phyloP scores from a whole-genome alignment of 2,797 vertebrate genomes.

The Zenarchopterus dispar region DNA sequence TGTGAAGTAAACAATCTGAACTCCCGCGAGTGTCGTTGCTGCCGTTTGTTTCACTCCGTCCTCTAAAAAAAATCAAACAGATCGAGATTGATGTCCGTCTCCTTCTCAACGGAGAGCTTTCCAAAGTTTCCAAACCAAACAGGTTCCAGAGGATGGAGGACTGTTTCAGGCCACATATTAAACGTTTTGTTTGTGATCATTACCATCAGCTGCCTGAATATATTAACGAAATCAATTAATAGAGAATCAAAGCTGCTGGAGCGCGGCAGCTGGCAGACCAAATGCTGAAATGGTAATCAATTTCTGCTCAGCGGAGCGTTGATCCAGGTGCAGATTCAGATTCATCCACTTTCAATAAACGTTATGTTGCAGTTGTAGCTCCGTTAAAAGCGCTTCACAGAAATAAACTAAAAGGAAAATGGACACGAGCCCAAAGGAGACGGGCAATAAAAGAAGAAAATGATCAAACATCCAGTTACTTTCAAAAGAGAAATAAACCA shows the following conservation, averaged over 20 bases:
- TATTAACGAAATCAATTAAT: slow-evolving; percentile 38
- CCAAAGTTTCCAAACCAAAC: slow-evolving; percentile 13
- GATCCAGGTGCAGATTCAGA: not conserved
- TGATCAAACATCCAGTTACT: not conserved
- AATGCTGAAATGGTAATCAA: slow-evolving; percentile 18
- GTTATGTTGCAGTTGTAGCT: not conserved
- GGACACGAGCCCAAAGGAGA: not conserved
- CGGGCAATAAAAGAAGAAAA: not conserved
- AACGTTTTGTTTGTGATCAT: slow-evolving; percentile 20
- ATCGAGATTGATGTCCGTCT: too few species aligned
- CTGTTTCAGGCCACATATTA: slow-evolving; percentile 12
- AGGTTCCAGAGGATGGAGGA: slow-evolving; percentile 4
- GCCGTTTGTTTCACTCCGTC: too few species aligned
- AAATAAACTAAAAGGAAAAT: not conserved
- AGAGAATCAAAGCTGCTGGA: slow-evolving; percentile 7
- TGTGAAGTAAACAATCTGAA: too few species aligned
- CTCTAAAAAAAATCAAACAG: too few species aligned
- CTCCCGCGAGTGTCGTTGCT: too few species aligned
- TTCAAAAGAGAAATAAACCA: not conserved
- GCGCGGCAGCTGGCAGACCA: slow-evolving; percentile 12
- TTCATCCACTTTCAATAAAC: not conserved
- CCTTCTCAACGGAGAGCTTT: not conserved
- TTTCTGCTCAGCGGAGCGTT: not conserved
- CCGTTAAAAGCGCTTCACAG: not conserved
- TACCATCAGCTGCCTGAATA: slow-evolving; percentile 27